Percentiles rank a stretch among this genome's conserved stretches.
Evolutionary conservation across 1,140 invertebrate species (phyloP).

Genomic region (Lycorma delicatula): DNA sequence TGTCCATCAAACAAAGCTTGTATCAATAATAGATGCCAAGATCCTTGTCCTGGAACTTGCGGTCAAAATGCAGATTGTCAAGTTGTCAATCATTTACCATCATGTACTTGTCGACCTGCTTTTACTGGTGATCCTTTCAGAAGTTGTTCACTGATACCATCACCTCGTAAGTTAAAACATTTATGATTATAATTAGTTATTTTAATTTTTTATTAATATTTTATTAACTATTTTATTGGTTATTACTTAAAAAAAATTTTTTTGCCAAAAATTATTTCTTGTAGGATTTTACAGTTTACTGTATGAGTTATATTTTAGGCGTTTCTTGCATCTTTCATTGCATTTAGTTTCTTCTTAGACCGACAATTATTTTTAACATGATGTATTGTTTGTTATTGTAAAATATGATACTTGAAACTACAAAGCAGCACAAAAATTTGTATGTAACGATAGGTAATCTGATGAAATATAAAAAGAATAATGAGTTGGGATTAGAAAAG

Average conservation of each 20-base stretch:
- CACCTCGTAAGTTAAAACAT: slow-evolving; percentile 20
- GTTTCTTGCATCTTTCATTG: no score
- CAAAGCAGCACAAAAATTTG: no score
- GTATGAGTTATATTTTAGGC: no score
- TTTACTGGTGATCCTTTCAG: slow-evolving; percentile 51
- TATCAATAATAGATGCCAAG: slow-evolving; percentile 54
- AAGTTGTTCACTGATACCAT: slow-evolving; percentile 46
- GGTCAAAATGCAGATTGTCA: slow-evolving; percentile 45
- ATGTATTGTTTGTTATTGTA: no score
- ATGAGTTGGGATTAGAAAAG: no score
- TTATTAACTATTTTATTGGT: background rate
- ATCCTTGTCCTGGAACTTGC: slow-evolving; percentile 52
- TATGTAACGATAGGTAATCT: no score
- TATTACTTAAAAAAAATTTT: background rate
- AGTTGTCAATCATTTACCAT: slow-evolving; percentile 45
- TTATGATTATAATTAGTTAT: background rate
- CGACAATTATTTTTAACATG: no score
- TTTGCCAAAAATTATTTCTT: background rate
- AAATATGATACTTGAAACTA: no score
- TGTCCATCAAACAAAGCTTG: slow-evolving; percentile 56
- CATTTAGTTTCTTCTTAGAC: no score
- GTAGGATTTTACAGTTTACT: no score
- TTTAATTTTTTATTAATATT: background rate
- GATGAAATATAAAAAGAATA: no score
- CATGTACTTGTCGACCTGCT: slow-evolving; percentile 43